Base-by-base conservation (phyloP, 2,113 vertebrate genomes). In the Polyodon spathula region DNA sequence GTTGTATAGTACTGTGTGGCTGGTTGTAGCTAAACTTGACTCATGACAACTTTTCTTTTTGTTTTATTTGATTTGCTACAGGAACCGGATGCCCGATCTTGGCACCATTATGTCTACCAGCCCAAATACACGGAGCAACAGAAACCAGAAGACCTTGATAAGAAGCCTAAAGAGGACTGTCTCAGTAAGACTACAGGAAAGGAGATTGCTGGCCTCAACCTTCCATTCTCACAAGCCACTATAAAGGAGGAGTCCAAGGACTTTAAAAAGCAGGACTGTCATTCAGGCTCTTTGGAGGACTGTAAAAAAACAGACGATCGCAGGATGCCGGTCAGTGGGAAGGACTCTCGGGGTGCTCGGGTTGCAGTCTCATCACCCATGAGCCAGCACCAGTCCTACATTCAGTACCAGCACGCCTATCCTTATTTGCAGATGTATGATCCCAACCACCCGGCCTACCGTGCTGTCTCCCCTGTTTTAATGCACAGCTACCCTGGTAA, bases 341-440 rank as follows among this genome's bases (percentile, higher is more conserved):
- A 95, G 76, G 94, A 96, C 68, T 90, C 91, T 12, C 89, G 92
- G 67, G 89, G 79, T 16, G 78, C 89, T 46, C 81, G 92, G 76
- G 90, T 83, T 39, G 91, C 89, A 0, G 92, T 92, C 56, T 94
- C 95, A 41, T 94, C 95, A 1, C 91, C 92, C 54, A 88, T 94
- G 88, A 92, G 88, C 66, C 89, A 92, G 66, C 95, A 97, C 70
- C 93, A 94, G 72, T 89, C 95, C 8, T 98, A 96, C 78, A 89
- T 97, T 68, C 94, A 97, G 78, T 98, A 97, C 82, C 84, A 97
- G 86, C 93, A 95, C 68, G 87, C 93, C 53, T 93, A 97, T 64
- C 92, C 93, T 17, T 99, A 97, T 80, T 86, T 96, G 6, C 90
- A 97, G 65, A 92, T 99, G 89, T 96, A 95, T 39, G 95, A 99